Base-by-base conservation (phyloP, 1,140 invertebrate genomes). In the Euwallacea similis region DNA sequence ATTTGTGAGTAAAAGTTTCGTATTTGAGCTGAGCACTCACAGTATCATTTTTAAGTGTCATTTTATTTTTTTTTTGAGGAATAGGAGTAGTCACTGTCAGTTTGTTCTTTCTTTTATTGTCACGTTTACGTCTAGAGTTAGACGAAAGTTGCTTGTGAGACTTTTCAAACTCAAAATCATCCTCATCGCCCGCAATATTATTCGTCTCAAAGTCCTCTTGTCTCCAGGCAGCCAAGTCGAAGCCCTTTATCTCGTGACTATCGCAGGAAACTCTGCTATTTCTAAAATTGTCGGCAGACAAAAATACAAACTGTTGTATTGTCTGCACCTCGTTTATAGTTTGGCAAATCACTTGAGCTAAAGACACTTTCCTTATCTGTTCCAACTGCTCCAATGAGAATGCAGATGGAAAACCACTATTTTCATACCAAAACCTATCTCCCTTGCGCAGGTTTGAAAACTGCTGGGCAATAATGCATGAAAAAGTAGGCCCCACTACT, bases 391-490 rank as follows among this genome's bases (percentile, higher is more conserved):
- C 87, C 68, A 86, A 86, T 0, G 88, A 93, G 74, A 96, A 95
- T 0, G 90, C 89, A 33, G 86, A 91, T 66, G 89, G 87, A 41
- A 88, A 85, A 8, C 86, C 86, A 0, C 88, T 87, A 79, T 94
- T 94, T 83, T 95, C 93, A 77, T 93, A 93, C 94, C 95, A 98
- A 81, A 97, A 98, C 71, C 96, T 82, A 84, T 98, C 96, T 42
- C 96, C 96, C 79, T 91, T 91, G 6, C 93, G 87, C 0, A 96
- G 81, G 77, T 94, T 92, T 21, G 88, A 87, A 79, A 98, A 98
- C 79, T 98, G 96, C 75, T 96, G 92, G 0, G 92, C 96, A 13
- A 99, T 93, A 66, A 99, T 95, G 78, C 97, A 98, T 56, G 94
- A 95, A 79, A 98, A 96, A 0, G 96, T 98, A 0, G 97, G 96